Evolutionary conservation across 2,888 invertebrate genomes (phyloP), one percentile per base, ranked within the genome.

Genomic region (Epiblema foenella): DNA sequence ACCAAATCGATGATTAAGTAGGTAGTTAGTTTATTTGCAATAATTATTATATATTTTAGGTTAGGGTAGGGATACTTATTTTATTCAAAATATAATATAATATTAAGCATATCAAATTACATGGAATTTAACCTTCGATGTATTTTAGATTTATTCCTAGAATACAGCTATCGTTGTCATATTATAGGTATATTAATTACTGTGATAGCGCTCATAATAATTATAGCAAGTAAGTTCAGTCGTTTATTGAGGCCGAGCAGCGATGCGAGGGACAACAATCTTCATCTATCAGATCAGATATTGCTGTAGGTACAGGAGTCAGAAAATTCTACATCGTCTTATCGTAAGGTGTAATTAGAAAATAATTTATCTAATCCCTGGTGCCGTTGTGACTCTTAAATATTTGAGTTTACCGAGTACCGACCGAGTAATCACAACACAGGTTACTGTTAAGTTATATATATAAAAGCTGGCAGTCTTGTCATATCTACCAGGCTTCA

Each of bases 151-250:
- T n/a, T 8, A 29, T 46, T 62, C 51, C 37, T 49, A 63, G 9
- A 5, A n/a, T 54, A 54, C n/a, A 64, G 39, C n/a, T 64, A 20
- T 39, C 64, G 11, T 39, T 64, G 60, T 60, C 49, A 33, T 29
- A 60, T 29, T 60, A n/a, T n/a, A n/a, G n/a, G 39, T 64, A 64
- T 54, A 54, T 39, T 64, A 52, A 54, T 64, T 64, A 52, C 64
- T 64, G 64, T 64, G 64, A 64, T 64, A 54, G 64, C 64, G 64
- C 20, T 39, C 52, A 54, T 64, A 54, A 64, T 64, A 64, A 52
- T 54, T 39, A 52, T 37, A 51, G n/a, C 1, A 33, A 42, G 18
- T 42, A 24, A 59, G 37, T 1, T 24, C 0, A 2, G 42, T 15
- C 9, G 58, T 58, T 42, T 42, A 42, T 15, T 24, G 24, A 20